Evolutionary conservation across 2,113 vertebrate species (phyloP).

Genomic region (Alectura lathami): DNA sequence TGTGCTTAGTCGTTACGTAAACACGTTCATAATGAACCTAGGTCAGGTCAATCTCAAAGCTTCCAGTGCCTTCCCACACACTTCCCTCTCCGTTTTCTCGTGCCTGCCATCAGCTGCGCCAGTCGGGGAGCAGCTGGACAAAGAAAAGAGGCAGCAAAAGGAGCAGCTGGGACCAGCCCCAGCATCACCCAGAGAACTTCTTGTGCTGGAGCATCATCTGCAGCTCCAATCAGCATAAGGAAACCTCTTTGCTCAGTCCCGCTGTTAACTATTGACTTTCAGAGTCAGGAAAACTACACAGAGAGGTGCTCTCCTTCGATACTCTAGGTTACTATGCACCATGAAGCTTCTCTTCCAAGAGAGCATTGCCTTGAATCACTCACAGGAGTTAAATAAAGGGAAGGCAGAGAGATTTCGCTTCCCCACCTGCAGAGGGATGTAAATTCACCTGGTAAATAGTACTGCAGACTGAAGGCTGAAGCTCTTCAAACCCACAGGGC

Average conservation of each 20-base stretch:
- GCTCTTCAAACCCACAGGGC: not conserved
- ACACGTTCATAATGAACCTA: not conserved
- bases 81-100: not conserved
- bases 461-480: not conserved
- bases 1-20: not conserved
- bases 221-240: not conserved
- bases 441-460: not conserved
- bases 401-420: not conserved
- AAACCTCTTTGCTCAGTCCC: not conserved
- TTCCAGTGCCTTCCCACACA: not conserved
- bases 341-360: not conserved
- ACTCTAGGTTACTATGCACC: not conserved
- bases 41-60: not conserved
- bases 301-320: not conserved
- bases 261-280: not conserved
- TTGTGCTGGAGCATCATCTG: conserved; percentile 7
- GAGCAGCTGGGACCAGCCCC: conserved; percentile 41
- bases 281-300: not conserved
- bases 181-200: not conserved
- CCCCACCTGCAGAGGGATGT: not conserved
- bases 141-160: not conserved
- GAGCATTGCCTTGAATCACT: not conserved
- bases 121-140: not conserved
- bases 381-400: not conserved
- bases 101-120: not conserved